phyloP scores from a whole-genome alignment of 2,113 vertebrate genomes.

The Noctilio leporinus region DNA sequence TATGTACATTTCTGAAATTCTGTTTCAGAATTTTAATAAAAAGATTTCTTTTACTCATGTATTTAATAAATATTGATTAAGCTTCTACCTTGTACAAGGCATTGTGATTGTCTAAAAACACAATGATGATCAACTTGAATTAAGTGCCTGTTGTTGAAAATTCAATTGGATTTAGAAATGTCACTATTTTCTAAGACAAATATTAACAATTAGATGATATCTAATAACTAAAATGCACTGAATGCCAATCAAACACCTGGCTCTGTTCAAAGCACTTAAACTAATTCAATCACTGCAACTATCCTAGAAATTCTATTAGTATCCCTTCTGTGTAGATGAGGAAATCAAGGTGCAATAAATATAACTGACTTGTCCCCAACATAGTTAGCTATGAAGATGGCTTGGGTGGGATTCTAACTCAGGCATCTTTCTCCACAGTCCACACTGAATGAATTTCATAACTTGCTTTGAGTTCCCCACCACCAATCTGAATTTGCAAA shows the following conservation, averaged over 20 bases:
- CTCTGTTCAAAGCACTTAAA: neutral
- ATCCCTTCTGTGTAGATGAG: neutral
- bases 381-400: neutral
- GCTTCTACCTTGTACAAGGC: neutral
- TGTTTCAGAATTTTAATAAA: neutral
- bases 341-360: neutral
- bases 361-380: neutral
- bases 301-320: neutral
- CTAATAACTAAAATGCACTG: neutral
- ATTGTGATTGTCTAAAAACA: neutral
- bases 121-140: neutral
- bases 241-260: neutral
- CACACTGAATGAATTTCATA: rapidly evolving
- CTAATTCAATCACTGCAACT: neutral
- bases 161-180: neutral
- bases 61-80: neutral
- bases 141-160: neutral
- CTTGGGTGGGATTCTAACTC: neutral
- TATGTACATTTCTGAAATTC: neutral
- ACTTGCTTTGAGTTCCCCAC: neutral
- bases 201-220: neutral
- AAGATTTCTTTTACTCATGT: neutral
- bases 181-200: neutral
- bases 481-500: neutral
- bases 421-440: neutral